phyloP scores from a whole-genome alignment of 2,888 invertebrate species.

The Ophonus ardosiacus region DNA sequence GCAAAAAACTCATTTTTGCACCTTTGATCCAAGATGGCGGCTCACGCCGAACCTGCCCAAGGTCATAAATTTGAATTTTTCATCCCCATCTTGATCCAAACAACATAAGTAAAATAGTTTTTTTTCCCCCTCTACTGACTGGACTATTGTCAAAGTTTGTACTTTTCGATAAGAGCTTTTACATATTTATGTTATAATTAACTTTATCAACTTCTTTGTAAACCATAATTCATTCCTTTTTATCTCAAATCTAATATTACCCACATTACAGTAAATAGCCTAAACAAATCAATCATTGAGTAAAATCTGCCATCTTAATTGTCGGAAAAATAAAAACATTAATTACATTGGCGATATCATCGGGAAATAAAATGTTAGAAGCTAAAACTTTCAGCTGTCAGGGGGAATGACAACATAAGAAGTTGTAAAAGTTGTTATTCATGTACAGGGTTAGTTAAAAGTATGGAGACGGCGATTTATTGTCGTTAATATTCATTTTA shows the following conservation, averaged over 20 bases:
- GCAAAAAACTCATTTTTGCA: too few relatives aligned
- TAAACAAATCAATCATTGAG: slow-evolving; percentile 32
- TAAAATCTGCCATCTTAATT: slow-evolving; percentile 27
- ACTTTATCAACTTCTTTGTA: neutral
- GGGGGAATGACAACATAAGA: neutral
- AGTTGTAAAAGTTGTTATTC: neutral
- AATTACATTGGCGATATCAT: slow-evolving; percentile 33
- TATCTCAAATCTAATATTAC: slow-evolving; percentile 17
- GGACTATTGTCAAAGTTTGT: neutral
- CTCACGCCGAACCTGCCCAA: too few relatives aligned
- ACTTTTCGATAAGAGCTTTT: neutral
- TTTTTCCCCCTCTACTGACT: neutral
- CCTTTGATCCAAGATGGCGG: too few relatives aligned
- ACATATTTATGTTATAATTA: slow-evolving; percentile 21
- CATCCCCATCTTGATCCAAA: too few relatives aligned
- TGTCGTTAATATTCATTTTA: too few relatives aligned
- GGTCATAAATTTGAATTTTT: too few relatives aligned
- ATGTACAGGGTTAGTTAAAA: too few relatives aligned
- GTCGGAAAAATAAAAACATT: slow-evolving; percentile 24
- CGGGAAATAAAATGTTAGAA: neutral
- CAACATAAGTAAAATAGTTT: neutral
- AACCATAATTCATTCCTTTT: slow-evolving; percentile 31
- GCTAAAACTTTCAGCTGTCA: neutral
- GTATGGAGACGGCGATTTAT: too few relatives aligned
- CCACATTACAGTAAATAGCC: slow-evolving; percentile 4